A percentile compares a stretch with the other conserved stretches of the same genome.
These are phyloP conservation scores for Pogona vitticeps DNA, from an alignment of 2,113 vertebrate species.

Conservation along the genomic window DNA sequence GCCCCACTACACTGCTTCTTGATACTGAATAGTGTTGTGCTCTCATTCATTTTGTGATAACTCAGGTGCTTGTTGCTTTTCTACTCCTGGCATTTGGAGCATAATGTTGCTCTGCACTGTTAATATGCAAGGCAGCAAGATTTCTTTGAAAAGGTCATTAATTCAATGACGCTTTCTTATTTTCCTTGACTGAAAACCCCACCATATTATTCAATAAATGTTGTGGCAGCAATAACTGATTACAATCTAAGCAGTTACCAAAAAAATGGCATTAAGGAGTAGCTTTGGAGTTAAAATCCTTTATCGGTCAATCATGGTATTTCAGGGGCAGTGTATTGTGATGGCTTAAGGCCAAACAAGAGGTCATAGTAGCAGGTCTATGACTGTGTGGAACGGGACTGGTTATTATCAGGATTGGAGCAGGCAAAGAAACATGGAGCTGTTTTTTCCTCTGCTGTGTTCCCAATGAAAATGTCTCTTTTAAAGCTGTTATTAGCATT, in stretches of 20 bases:
- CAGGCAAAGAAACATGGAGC: not conserved
- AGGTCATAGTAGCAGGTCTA: not conserved
- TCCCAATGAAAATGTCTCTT: not conserved
- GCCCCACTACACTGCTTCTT: slow-evolving; percentile 17
- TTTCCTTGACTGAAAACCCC: slow-evolving; percentile 12
- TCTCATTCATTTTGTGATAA: slow-evolving; percentile 2
- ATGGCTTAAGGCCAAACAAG: not conserved
- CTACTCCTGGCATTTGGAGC: not conserved
- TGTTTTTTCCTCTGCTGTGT: not conserved
- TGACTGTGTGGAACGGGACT: not conserved
- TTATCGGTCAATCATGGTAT: not conserved
- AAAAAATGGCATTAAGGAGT: not conserved
- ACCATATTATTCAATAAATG: not conserved
- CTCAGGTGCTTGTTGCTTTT: slow-evolving; percentile 3
- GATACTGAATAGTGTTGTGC: not conserved
- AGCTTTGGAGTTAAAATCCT: not conserved
- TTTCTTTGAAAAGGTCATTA: not conserved
- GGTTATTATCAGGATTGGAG: not conserved
- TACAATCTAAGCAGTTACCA: not conserved
- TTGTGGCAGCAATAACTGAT: slow-evolving; percentile 18
- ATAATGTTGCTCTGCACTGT: not conserved
- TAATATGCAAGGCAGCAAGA: not conserved
- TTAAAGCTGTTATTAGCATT: not conserved
- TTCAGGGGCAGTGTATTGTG: not conserved
- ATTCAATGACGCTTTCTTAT: not conserved